These are phyloP conservation scores for Microctenopoma steveboyesi DNA, from an alignment of 2,797 vertebrate species.

Conservation along the genomic window DNA sequence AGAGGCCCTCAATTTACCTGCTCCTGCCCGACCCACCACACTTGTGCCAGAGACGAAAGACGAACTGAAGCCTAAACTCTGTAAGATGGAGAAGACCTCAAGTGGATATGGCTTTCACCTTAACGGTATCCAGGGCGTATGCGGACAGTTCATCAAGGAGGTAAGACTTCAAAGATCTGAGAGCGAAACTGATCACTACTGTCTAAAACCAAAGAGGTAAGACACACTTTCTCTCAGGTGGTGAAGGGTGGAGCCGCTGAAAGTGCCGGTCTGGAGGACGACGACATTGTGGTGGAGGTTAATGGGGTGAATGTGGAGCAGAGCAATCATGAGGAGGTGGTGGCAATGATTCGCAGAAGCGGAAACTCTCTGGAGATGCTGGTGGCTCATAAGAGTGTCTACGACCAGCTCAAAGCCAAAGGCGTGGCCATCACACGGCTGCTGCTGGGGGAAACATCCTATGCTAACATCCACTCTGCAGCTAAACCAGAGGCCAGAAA, in stretches of 20 bases:
- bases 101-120: conserved; percentile 91
- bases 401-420: conserved; percentile 82
- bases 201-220: conserved; percentile 7
- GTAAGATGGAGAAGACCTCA: conserved; percentile 85
- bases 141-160: conserved; percentile 87
- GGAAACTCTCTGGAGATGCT: conserved; percentile 84
- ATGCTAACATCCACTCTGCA: conserved; percentile 33
- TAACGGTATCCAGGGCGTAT: conserved; percentile 85
- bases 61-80: conserved; percentile 87
- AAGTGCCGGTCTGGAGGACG: conserved; percentile 85
- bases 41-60: conserved; percentile 34
- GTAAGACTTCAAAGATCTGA: conserved; percentile 68
- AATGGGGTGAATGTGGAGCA: conserved; percentile 86
- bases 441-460: conserved; percentile 57
- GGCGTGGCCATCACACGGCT: conserved; percentile 81
- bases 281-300: conserved; percentile 90
- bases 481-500: conserved; percentile 7
- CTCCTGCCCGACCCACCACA: conserved; percentile 1
- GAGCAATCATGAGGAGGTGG: conserved; percentile 85
- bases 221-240: conserved; percentile 79
- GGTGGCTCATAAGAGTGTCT: conserved; percentile 85
- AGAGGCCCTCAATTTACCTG: conserved; percentile 58
- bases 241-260: conserved; percentile 84
- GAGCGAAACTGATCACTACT: fast-evolving
- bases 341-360: conserved; percentile 82